Evolutionary conservation across 2,113 vertebrate genomes (phyloP).

Genomic region (Etheostoma spectabile): DNA sequence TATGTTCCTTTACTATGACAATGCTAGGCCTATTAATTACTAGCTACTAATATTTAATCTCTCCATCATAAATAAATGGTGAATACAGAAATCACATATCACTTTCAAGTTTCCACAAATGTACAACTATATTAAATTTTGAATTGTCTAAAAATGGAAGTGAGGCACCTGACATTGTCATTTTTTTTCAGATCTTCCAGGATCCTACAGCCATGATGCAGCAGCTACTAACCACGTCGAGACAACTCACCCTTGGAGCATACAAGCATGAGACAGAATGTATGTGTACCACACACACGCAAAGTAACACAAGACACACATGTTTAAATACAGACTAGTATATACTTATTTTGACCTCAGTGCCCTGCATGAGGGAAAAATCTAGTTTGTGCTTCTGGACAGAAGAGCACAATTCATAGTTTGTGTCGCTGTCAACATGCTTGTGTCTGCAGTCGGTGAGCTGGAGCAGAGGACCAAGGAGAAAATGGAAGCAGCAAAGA

Average conservation of each 20-base stretch:
- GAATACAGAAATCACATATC: background rate
- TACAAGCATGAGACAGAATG: conserved; percentile 99
- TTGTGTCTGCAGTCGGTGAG: conserved; percentile 88
- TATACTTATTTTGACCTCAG: background rate
- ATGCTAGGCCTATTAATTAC: background rate
- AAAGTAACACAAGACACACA: background rate
- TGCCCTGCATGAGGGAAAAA: background rate
- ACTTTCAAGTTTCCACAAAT: background rate
- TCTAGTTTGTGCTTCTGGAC: background rate
- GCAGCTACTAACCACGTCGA: conserved; percentile 95
- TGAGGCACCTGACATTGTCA: background rate
- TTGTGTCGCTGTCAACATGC: background rate
- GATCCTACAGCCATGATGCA: conserved; percentile 99
- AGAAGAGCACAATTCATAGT: background rate
- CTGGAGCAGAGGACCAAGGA: conserved; percentile 95
- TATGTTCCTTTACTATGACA: background rate
- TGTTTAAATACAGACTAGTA: background rate
- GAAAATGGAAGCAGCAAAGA: conserved; percentile 95
- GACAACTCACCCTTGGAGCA: conserved; percentile 95
- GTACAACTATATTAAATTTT: background rate
- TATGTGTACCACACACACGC: conserved; percentile 77
- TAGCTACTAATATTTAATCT: background rate
- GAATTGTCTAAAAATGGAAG: background rate
- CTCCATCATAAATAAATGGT: no score
- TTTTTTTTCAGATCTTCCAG: conserved; percentile 92